Evolutionary conservation across 2,888 invertebrate species (phyloP), one percentile per base, ranked within the genome.

Genomic region (Hedya salicella): DNA sequence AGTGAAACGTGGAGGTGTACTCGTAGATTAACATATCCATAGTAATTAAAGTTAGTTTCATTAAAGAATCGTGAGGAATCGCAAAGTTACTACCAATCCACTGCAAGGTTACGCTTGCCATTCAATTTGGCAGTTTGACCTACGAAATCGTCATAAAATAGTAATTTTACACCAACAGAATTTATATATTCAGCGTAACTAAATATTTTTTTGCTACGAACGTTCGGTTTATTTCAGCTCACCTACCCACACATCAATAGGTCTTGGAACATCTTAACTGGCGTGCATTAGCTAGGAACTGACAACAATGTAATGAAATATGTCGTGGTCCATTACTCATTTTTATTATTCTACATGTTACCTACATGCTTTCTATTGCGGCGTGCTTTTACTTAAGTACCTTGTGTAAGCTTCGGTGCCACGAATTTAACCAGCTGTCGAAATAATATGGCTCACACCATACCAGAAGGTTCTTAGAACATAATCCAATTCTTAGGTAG

Each of bases 261-360:
- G 74, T 73, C 71, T 68, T 71, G 69, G 69, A 70, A 62, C 68
- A 73, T 71, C 70, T 69, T 65, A 73, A 76, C 75, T 71, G 59
- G 69, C 73, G 73, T 74, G 67, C 73, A 76, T 75, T 74, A 72
- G 30, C 21, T 13, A 39, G 53, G 25, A 48, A 60, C 53, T 19
- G 25, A 53, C 70, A 70, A 72, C 68, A 54, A 69, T 71, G 69
- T 70, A 70, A 69, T 67, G 52, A 74, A 69, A 69, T 64, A 70
- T 69, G 68, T 69, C 62, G 68, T 62, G 54, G 67, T 68, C 50
- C 65, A 71, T 66, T 66, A 57, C 25, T 48, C 53, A 62, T 54
- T 54, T 19, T 40, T 62, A 44, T 44, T 21, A 21, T 54, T 14
- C 39, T 21, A 54, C 50, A 36, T 44, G 42, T 50, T 42, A 17